A percentile compares a stretch with the other conserved stretches of the same genome.
Conservation (phyloP, 2,797 vertebrate species). For the Pteronotus mesoamericanus region DNA sequence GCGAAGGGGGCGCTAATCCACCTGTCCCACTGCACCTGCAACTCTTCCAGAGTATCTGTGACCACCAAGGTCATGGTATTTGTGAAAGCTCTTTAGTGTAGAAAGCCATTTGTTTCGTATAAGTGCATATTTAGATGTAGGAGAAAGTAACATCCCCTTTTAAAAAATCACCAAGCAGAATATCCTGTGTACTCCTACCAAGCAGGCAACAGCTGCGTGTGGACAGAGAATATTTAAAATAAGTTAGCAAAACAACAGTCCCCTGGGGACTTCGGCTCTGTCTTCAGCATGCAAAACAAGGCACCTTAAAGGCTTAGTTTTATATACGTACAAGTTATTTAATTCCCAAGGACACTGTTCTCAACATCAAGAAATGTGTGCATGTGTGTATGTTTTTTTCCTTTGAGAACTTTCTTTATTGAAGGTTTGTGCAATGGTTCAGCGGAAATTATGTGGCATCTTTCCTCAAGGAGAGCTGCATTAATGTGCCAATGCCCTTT, state of each 20-base stretch:
- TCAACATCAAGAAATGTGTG: neutral
- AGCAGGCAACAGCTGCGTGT: neutral
- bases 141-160: slow-evolving; percentile 32
- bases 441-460: slow-evolving; percentile 50
- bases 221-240: slow-evolving; percentile 1
- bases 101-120: slow-evolving; percentile 57
- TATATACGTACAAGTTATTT: neutral
- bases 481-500: slow-evolving; percentile 64
- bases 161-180: neutral
- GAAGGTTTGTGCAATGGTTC: slow-evolving; percentile 38
- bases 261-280: neutral
- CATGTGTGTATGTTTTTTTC: neutral
- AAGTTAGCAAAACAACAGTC: slow-evolving; percentile 40
- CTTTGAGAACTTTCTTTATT: slow-evolving; percentile 45
- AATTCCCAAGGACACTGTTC: slow-evolving; percentile 44
- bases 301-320: slow-evolving; percentile 5
- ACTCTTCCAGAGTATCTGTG: slow-evolving; percentile 60
- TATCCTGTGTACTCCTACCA: neutral
- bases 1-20: slow-evolving; percentile 60
- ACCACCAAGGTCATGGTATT: neutral
- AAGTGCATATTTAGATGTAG: slow-evolving; percentile 1
- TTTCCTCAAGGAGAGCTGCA: slow-evolving; percentile 56
- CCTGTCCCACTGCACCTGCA: slow-evolving; percentile 64
- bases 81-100: slow-evolving; percentile 15
- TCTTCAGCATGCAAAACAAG: slow-evolving; percentile 30